A percentile compares a stretch with the other conserved stretches of the same genome.
Evolutionary conservation across 1,140 invertebrate genomes (phyloP).

Genomic region (Doryteuthis pealeii): DNA sequence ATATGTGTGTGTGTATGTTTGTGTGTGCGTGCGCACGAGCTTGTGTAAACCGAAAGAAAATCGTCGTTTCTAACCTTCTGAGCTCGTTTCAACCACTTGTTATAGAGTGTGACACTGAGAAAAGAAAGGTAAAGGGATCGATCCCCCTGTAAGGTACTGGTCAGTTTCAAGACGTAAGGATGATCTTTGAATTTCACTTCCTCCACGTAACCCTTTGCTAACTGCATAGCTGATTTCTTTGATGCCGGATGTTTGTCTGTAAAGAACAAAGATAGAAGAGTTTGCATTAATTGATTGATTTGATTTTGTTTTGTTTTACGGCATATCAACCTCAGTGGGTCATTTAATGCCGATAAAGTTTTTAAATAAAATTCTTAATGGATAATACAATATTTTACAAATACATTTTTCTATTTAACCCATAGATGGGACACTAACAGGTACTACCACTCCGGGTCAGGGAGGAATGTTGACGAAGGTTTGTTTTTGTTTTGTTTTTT

Average conservation of each 20-base stretch:
- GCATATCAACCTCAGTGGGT: too few species aligned
- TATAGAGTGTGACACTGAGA: constrained; percentile 42
- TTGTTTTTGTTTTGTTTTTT: too few species aligned
- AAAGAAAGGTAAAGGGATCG: constrained; percentile 56
- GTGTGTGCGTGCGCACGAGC: too few species aligned
- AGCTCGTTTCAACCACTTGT: constrained; percentile 52
- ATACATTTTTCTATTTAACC: too few species aligned
- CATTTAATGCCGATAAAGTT: too few species aligned
- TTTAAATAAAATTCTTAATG: too few species aligned
- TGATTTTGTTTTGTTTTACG: too few species aligned
- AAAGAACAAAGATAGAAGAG: constrained; percentile 18
- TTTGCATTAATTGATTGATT: too few species aligned
- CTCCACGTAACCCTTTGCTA: constrained; percentile 57
- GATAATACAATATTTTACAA: too few species aligned
- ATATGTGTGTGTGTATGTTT: too few species aligned
- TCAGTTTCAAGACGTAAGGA: constrained; percentile 51
- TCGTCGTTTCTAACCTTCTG: constrained; percentile 47
- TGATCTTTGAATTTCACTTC: constrained; percentile 55
- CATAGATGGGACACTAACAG: too few species aligned
- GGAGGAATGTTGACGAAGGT: neutral
- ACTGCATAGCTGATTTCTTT: constrained; percentile 50
- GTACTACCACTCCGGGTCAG: too few species aligned
- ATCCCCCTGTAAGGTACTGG: constrained; percentile 49
- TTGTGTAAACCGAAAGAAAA: neutral
- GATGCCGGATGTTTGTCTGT: constrained; percentile 49